A percentile compares a stretch with the other conserved stretches of the same genome.
Conservation (phyloP, 2,113 vertebrate species). For the Mastomys coucha region DNA sequence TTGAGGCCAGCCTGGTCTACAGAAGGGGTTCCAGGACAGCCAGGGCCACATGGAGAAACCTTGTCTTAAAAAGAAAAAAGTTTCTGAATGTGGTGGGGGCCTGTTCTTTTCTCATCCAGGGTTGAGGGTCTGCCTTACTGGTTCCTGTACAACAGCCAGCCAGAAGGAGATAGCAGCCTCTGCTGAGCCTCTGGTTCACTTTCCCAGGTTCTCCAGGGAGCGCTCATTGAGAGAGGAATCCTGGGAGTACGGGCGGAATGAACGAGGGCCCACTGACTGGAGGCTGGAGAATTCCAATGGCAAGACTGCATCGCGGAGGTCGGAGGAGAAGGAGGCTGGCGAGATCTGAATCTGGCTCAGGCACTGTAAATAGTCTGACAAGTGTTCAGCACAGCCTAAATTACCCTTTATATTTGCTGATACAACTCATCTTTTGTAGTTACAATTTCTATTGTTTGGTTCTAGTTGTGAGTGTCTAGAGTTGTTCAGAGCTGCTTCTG, state of each 20-base stretch:
- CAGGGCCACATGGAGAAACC: neutral
- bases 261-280: conserved; percentile 88
- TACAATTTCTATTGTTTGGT: conserved; percentile 87
- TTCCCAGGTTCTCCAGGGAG: conserved; percentile 93
- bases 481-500: conserved; percentile 83
- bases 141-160: neutral
- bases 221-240: conserved; percentile 92
- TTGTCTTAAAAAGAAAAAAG: neutral
- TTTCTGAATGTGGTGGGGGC: neutral
- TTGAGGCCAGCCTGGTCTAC: neutral
- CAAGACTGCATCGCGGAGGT: conserved; percentile 90
- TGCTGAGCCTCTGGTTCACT: conserved; percentile 59
- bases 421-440: conserved; percentile 89
- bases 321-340: conserved; percentile 94
- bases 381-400: conserved; percentile 81
- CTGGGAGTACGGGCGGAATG: conserved; percentile 92
- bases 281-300: conserved; percentile 93
- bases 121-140: neutral
- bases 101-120: neutral
- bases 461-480: conserved; percentile 87
- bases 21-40: neutral
- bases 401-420: conserved; percentile 88
- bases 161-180: neutral
- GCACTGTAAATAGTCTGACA: conserved; percentile 86
- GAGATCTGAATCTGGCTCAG: conserved; percentile 89